A percentile compares a stretch with the other conserved stretches of the same genome.
These are phyloP conservation scores for Myrmecophaga tridactyla DNA, from an alignment of 2,113 vertebrate genomes.

Conservation along the genomic window DNA sequence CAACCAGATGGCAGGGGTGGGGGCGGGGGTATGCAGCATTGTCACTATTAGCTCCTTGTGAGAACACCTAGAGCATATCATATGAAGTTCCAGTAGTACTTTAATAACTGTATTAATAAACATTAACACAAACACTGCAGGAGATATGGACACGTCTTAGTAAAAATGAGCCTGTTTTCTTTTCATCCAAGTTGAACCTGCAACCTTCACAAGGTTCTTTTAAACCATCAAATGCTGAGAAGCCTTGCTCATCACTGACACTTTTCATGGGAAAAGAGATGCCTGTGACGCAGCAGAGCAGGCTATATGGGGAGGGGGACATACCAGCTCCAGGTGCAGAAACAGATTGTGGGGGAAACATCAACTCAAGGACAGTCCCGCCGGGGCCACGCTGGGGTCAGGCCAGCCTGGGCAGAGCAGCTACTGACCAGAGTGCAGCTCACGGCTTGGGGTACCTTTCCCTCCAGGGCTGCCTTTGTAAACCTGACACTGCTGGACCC, in stretches of 20 bases:
- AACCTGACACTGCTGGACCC: too few species aligned
- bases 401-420: not conserved
- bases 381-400: rapidly evolving
- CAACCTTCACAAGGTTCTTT: not conserved
- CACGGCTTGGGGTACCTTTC: not conserved
- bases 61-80: not conserved
- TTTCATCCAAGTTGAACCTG: not conserved
- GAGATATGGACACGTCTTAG: not conserved
- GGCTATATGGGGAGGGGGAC: too few species aligned
- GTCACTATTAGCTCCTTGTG: not conserved
- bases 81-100: not conserved
- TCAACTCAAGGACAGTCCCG: not conserved
- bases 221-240: not conserved
- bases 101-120: not conserved
- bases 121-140: not conserved
- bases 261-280: not conserved
- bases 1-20: too few species aligned
- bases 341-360: rapidly evolving
- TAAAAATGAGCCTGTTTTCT: not conserved
- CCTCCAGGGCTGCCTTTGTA: not conserved
- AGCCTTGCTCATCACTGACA: not conserved
- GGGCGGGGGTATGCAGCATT: rapidly evolving
- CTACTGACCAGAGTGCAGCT: not conserved
- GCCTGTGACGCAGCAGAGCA: too few species aligned
- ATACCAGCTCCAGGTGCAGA: too few species aligned